Conservation (phyloP, 2,797 vertebrate species). For the Otolemur crassicaudatus region DNA sequence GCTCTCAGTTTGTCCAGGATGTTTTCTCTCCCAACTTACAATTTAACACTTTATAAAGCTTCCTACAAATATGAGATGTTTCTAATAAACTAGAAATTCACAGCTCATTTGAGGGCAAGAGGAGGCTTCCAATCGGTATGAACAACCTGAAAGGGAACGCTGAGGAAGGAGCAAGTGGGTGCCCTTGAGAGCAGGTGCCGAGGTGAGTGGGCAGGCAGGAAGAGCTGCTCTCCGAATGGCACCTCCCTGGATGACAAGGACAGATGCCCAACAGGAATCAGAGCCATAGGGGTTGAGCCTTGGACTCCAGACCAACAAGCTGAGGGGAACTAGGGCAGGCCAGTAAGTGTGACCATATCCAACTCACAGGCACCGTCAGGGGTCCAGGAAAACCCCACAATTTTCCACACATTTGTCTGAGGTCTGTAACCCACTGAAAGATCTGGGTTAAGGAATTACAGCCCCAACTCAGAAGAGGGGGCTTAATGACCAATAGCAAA, state of each 20-base stretch:
- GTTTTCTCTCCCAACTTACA: slow-evolving; percentile 37
- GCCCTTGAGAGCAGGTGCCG: background rate
- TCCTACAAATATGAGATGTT: slow-evolving; percentile 52
- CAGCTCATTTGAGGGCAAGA: slow-evolving; percentile 43
- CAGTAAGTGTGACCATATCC: background rate
- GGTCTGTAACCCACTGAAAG: background rate
- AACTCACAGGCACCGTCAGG: background rate
- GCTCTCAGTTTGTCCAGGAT: slow-evolving; percentile 53
- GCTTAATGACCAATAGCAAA: background rate
- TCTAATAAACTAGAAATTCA: slow-evolving; percentile 51
- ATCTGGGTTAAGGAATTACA: background rate
- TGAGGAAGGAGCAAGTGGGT: background rate
- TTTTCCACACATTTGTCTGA: background rate
- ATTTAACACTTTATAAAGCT: slow-evolving; percentile 64
- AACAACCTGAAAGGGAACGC: background rate
- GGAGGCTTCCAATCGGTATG: background rate
- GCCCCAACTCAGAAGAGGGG: background rate
- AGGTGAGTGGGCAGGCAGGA: background rate
- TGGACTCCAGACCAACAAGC: background rate
- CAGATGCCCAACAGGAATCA: background rate
- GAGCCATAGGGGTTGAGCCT: background rate
- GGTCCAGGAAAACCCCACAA: background rate
- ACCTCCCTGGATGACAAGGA: background rate
- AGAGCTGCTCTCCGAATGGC: background rate
- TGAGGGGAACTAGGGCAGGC: fast-evolving